A percentile compares a stretch with the other conserved stretches of the same genome.
Conservation (phyloP, 2,888 invertebrate species). For the Idaea biselata region DNA sequence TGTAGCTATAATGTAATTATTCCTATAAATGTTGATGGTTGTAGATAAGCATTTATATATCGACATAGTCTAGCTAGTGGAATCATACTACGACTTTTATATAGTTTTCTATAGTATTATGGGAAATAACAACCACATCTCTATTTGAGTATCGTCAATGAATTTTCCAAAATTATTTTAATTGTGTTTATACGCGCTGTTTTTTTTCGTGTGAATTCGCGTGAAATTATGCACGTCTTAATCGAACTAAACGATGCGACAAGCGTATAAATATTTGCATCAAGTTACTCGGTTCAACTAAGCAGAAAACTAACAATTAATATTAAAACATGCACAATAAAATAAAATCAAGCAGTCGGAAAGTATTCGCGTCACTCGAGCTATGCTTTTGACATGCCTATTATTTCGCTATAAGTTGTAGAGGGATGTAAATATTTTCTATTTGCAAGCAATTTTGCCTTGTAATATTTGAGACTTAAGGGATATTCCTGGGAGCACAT, state of each 20-base stretch:
- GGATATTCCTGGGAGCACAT: conserved; percentile 10
- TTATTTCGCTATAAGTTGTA: conserved; percentile 49
- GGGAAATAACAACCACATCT: no score
- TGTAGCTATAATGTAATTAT: no score
- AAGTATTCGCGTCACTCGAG: conserved; percentile 67
- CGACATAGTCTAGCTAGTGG: no score
- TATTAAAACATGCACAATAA: conserved; percentile 78
- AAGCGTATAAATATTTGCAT: conserved; percentile 46
- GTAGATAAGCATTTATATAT: no score
- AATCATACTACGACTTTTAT: no score
- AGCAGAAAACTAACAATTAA: conserved; percentile 75
- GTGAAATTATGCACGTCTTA: neutral
- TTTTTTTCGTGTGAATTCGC: neutral
- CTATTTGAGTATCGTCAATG: no score
- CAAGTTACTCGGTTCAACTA: conserved; percentile 50
- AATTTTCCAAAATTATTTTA: no score
- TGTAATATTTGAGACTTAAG: neutral
- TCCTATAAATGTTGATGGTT: no score
- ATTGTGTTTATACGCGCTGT: neutral
- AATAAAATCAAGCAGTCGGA: conserved; percentile 73
- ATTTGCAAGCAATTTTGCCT: conserved; percentile 3
- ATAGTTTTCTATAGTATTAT: no score
- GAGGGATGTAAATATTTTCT: conserved; percentile 35
- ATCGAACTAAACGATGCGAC: neutral
- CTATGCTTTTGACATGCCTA: conserved; percentile 72